Percentiles rank a stretch among this genome's conserved stretches.
phyloP scores from a whole-genome alignment of 2,888 invertebrate genomes.

The Octonoba sinensis region DNA sequence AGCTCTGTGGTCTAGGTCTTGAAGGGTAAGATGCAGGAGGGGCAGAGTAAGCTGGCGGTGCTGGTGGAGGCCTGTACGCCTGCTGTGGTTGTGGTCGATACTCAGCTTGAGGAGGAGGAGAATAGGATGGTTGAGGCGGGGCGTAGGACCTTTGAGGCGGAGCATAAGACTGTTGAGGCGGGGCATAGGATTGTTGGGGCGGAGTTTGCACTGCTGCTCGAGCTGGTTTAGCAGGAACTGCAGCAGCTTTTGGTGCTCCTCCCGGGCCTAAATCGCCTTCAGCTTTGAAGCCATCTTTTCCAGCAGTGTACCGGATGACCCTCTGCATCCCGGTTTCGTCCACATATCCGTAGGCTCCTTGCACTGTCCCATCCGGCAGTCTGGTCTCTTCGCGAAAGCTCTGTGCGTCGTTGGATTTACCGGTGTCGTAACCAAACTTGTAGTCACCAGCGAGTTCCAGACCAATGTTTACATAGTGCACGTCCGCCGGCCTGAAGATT shows the following conservation, averaged over 20 bases:
- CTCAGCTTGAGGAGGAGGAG: constrained; percentile 21
- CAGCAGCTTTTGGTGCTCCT: not conserved
- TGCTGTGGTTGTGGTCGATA: not conserved
- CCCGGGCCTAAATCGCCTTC: not conserved
- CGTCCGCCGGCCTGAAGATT: constrained; percentile 37
- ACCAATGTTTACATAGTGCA: constrained; percentile 64
- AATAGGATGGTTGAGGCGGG: constrained; percentile 2
- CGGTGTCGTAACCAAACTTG: constrained; percentile 66
- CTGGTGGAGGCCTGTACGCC: constrained; percentile 16
- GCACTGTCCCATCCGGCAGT: constrained; percentile 63
- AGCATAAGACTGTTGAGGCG: not conserved
- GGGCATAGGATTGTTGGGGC: constrained; percentile 23
- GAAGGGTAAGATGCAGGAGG: constrained; percentile 2
- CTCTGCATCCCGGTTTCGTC: constrained; percentile 57
- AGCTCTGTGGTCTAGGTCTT: not conserved
- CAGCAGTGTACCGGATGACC: constrained; percentile 66
- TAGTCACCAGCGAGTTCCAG: constrained; percentile 64
- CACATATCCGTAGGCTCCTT: constrained; percentile 65
- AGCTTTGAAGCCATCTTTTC: constrained; percentile 66
- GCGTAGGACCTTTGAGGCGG: constrained; percentile 17
- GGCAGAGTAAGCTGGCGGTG: constrained; percentile 11
- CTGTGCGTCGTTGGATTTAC: constrained; percentile 55
- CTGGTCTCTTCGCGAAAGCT: constrained; percentile 65
- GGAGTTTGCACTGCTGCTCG: constrained; percentile 6
- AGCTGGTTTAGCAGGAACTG: not conserved